A percentile compares a stretch with the other conserved stretches of the same genome.
Evolutionary conservation across 2,888 invertebrate genomes (phyloP).

Genomic region (Atethmia centrago): DNA sequence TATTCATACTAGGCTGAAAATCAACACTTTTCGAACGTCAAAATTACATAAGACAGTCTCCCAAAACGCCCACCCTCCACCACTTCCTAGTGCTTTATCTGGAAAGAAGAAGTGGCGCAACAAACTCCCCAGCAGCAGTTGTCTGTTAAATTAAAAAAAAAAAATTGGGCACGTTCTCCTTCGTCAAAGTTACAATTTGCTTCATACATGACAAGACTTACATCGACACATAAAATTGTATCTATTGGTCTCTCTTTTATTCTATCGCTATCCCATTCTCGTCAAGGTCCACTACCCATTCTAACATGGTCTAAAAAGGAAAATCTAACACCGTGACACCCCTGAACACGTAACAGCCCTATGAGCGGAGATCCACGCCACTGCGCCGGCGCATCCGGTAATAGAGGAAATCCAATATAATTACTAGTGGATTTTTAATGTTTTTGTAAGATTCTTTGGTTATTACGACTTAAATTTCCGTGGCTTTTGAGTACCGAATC

Average conservation of each 20-base stretch:
- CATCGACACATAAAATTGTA: background rate
- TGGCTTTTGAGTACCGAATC: background rate
- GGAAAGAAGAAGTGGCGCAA: too few relatives aligned
- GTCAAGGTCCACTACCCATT: constrained; percentile 24
- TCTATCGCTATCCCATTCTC: constrained; percentile 3
- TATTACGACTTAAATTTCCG: constrained; percentile 2
- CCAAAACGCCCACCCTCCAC: too few relatives aligned
- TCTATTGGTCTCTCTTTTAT: background rate
- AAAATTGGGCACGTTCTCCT: background rate
- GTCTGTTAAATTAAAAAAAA: too few relatives aligned
- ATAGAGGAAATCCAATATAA: constrained; percentile 67
- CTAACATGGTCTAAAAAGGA: constrained; percentile 33
- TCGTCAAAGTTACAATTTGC: background rate
- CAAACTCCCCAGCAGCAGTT: too few relatives aligned
- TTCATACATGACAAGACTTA: background rate
- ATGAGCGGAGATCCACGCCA: constrained; percentile 65
- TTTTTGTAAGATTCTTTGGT: constrained; percentile 53
- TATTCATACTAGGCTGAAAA: too few relatives aligned
- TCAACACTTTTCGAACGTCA: too few relatives aligned
- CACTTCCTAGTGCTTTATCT: too few relatives aligned
- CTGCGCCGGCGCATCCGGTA: constrained; percentile 65
- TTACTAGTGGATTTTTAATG: constrained; percentile 41
- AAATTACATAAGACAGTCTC: too few relatives aligned
- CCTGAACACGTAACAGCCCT: constrained; percentile 35
- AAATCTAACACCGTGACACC: constrained; percentile 59